These are phyloP conservation scores for Gymnocheta viridis DNA, from an alignment of 2,888 invertebrate species.

Conservation along the genomic window DNA sequence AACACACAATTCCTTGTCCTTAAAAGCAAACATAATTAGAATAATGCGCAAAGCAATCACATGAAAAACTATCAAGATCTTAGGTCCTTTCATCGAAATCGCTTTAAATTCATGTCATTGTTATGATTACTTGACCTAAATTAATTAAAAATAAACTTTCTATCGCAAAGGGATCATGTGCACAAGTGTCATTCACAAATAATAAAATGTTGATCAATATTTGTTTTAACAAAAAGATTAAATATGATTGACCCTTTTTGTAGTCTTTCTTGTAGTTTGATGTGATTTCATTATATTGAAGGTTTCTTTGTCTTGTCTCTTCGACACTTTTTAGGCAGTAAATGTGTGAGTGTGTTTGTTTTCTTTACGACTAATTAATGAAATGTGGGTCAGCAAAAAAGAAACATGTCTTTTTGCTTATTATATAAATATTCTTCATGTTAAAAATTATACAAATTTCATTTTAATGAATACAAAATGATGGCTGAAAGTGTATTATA, in stretches of 20 bases:
- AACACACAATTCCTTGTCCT: too few species aligned
- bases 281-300: background rate
- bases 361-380: slow-evolving; percentile 2
- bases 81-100: background rate
- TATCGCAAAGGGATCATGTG: background rate
- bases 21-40: too few species aligned
- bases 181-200: background rate
- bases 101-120: background rate
- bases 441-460: too few species aligned
- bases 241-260: slow-evolving; percentile 21
- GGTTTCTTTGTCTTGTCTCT: background rate
- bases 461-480: slow-evolving; percentile 29
- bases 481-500: too few species aligned
- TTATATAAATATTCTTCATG: too few species aligned
- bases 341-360: background rate
- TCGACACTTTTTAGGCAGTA: background rate
- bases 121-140: background rate
- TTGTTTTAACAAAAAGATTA: slow-evolving; percentile 19
- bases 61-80: too few species aligned
- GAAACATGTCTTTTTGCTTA: too few species aligned
- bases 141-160: background rate
- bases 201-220: slow-evolving; percentile 17
- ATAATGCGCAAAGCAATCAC: too few species aligned
- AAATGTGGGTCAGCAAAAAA: background rate
- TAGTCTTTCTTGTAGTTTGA: background rate